phyloP scores from a whole-genome alignment of 1,140 invertebrate species.

The Anadara kagoshimensis region DNA sequence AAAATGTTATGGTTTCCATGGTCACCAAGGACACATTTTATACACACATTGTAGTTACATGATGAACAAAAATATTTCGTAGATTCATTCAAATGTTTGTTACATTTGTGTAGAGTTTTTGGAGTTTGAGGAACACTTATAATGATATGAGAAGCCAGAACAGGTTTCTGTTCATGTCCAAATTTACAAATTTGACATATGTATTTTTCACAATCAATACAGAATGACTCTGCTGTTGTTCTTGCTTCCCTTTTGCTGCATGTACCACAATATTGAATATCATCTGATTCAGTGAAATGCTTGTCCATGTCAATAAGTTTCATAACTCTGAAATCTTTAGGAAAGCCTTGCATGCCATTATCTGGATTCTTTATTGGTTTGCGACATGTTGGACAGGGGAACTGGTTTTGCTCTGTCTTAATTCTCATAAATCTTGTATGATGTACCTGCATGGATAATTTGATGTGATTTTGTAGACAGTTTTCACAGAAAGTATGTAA shows the following conservation, averaged over 20 bases:
- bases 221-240: conserved; percentile 24
- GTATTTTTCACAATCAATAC: conserved; percentile 44
- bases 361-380: conserved; percentile 8
- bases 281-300: background rate
- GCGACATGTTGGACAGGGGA: conserved; percentile 47
- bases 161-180: conserved; percentile 19
- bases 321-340: conserved; percentile 41
- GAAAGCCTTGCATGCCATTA: conserved; percentile 24
- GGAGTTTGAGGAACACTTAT: background rate
- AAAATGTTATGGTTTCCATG: conserved; percentile 37
- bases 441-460: background rate
- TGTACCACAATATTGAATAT: conserved; percentile 24
- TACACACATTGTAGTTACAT: conserved; percentile 37
- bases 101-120: conserved; percentile 8
- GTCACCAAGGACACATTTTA: conserved; percentile 34
- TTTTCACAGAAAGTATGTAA: conserved; percentile 61
- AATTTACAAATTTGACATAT: conserved; percentile 29
- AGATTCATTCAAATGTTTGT: conserved; percentile 32
- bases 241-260: conserved; percentile 9
- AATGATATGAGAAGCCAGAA: conserved; percentile 34
- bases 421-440: background rate
- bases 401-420: conserved; percentile 1
- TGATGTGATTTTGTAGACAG: conserved; percentile 74
- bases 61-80: conserved; percentile 34
- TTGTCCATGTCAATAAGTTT: conserved; percentile 35